Conservation (phyloP, 2,888 invertebrate genomes). For the Dicyrtoma fusca region DNA sequence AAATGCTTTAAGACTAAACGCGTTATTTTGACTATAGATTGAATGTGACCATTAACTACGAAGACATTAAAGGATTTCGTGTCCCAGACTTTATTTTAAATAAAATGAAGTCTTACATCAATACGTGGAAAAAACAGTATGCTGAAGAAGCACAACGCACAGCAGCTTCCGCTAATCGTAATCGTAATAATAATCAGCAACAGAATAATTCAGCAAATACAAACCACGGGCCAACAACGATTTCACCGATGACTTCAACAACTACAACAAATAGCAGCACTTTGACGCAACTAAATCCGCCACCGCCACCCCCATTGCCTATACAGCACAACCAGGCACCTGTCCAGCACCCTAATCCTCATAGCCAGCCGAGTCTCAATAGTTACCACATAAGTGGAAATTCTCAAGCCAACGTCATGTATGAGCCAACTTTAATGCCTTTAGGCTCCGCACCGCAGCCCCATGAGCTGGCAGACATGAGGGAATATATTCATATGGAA, state of each 20-base stretch:
- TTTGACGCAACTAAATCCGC: constrained; percentile 49
- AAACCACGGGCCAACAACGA: constrained; percentile 17
- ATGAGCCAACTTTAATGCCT: constrained; percentile 48
- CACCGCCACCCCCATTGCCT: constrained; percentile 45
- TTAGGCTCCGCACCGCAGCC: constrained; percentile 47
- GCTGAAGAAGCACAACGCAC: constrained; percentile 54
- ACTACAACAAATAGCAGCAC: constrained; percentile 39
- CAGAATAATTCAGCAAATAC: constrained; percentile 23
- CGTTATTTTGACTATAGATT: constrained; percentile 43
- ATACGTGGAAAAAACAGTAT: constrained; percentile 57
- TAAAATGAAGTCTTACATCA: constrained; percentile 73
- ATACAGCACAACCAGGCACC: constrained; percentile 27
- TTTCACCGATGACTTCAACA: constrained; percentile 1
- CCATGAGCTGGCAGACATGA: constrained; percentile 53
- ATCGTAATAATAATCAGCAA: constrained; percentile 35
- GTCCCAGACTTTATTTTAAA: constrained; percentile 74
- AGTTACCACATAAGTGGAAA: constrained; percentile 53
- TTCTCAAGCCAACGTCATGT: constrained; percentile 51
- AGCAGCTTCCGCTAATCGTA: constrained; percentile 33
- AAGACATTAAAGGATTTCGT: constrained; percentile 74
- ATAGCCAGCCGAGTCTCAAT: constrained; percentile 52
- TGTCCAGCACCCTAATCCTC: constrained; percentile 41
- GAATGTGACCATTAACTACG: constrained; percentile 58
- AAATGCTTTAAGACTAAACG: not conserved
- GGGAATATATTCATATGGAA: constrained; percentile 56